phyloP scores from a whole-genome alignment of 2,888 invertebrate species.

The Chelonus formosanus region DNA sequence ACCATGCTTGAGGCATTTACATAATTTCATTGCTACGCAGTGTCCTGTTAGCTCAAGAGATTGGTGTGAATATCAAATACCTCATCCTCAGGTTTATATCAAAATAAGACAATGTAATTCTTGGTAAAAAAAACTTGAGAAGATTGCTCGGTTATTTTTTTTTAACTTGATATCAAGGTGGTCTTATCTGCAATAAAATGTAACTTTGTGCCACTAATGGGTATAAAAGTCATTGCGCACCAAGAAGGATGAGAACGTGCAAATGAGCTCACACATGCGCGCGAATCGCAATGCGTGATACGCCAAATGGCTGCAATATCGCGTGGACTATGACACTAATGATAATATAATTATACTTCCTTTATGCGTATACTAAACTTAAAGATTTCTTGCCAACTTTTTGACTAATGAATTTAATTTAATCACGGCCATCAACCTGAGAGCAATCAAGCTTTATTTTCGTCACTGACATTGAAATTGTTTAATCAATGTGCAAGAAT shows the following conservation, averaged over 20 bases:
- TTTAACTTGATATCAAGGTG: background rate
- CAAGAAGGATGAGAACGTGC: background rate
- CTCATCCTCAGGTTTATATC: too few species aligned
- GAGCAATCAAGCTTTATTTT: too few species aligned
- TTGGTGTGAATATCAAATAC: too few species aligned
- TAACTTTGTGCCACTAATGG: slow-evolving; percentile 1
- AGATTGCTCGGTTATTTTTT: background rate
- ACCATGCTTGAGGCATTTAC: slow-evolving; percentile 58
- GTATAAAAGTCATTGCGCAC: slow-evolving; percentile 15
- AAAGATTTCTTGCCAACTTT: too few species aligned
- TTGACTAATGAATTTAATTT: background rate
- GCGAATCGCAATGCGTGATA: slow-evolving; percentile 8
- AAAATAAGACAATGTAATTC: too few species aligned
- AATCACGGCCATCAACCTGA: too few species aligned
- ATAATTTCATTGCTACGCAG: slow-evolving; percentile 54
- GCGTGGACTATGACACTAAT: slow-evolving; percentile 49
- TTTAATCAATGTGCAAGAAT: too few species aligned
- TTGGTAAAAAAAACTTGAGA: background rate
- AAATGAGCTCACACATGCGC: slow-evolving; percentile 9
- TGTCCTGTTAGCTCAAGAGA: background rate
- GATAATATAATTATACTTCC: slow-evolving; percentile 55
- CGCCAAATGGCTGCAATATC: slow-evolving; percentile 38
- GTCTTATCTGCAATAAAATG: background rate
- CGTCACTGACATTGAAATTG: too few species aligned
- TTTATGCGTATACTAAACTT: slow-evolving; percentile 32